Conservation (phyloP, 2,888 invertebrate species). For the Ennomos quercinarius region DNA sequence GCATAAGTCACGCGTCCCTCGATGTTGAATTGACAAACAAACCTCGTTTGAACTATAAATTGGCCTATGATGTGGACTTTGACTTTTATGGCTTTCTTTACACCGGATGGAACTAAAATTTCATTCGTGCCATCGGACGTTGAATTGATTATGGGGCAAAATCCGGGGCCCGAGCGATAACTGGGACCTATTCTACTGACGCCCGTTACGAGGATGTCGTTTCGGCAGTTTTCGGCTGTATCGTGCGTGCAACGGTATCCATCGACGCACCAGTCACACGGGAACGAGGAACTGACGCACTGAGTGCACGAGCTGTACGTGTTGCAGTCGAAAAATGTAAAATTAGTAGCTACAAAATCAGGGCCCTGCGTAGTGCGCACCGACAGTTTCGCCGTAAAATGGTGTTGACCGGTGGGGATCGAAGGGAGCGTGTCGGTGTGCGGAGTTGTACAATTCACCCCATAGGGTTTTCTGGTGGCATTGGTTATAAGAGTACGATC, state of each 20-base stretch:
- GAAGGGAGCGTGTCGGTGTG: slow-evolving; percentile 96
- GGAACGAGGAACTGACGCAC: slow-evolving; percentile 98
- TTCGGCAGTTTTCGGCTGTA: slow-evolving; percentile 96
- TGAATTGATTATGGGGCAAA: slow-evolving; percentile 97
- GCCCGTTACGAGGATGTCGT: slow-evolving; percentile 96
- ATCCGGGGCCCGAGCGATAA: slow-evolving; percentile 85
- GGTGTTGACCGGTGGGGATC: slow-evolving; percentile 96
- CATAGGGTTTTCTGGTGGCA: slow-evolving; percentile 95
- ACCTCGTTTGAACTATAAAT: slow-evolving; percentile 96
- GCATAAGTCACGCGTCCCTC: slow-evolving; percentile 97
- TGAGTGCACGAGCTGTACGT: slow-evolving; percentile 98
- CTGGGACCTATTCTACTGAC: too few species aligned
- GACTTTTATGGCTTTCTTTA: slow-evolving; percentile 95
- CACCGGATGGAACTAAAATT: slow-evolving; percentile 96
- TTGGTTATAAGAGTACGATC: slow-evolving; percentile 96
- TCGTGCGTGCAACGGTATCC: slow-evolving; percentile 98
- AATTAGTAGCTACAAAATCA: slow-evolving; percentile 98
- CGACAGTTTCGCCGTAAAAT: slow-evolving; percentile 97
- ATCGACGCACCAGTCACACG: slow-evolving; percentile 99
- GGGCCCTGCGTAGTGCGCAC: slow-evolving; percentile 96
- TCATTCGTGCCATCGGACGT: slow-evolving; percentile 90
- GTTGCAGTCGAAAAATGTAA: slow-evolving; percentile 99
- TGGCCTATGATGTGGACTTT: slow-evolving; percentile 98
- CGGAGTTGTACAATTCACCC: slow-evolving; percentile 98
- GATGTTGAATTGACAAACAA: slow-evolving; percentile 98